Base-by-base conservation (phyloP, 2,797 vertebrate species). In the Enteromius anoplus region DNA sequence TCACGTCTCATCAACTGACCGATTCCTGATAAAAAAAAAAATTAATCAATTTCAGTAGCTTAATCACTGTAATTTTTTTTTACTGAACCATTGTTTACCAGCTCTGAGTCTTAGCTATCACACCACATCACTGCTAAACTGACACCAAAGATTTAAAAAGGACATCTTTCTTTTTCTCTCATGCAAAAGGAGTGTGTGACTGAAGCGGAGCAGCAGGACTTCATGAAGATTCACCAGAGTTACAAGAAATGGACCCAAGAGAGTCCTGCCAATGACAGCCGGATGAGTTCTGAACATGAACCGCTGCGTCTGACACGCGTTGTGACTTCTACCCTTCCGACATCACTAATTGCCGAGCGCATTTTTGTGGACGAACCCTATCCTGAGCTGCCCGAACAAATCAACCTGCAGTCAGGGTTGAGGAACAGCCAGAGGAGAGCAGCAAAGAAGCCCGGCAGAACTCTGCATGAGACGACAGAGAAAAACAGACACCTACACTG, bases 301-400 rank as follows among this genome's bases (percentile, higher is more conserved):
- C 93, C 94, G 49, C 84, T 95, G 42, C 90, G 91, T 81, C 91
- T 95, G 80, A 94, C 93, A 0, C 88, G 92, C 1, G 92, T 95
- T 10, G 90, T 94, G 51, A 94, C 93, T 32, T 90, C 93, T 2
- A 90, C 94, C 15, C 89, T 95, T 40, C 95, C 95, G 0, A 88
- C 93, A 11, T 91, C 94, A 34, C 92, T 94, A 2, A 88, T 93
- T 80, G 94, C 94, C 55, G 91, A 94, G 23, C 91, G 91, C 7
- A 93, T 95, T 68, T 95, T 14, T 49, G 75, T 78, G 17, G 37
- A 32, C 0, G 42, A 78, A 8, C 15, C 58, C 17, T 12, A 64
- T 47, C 23, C 58, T 32, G 60, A 75, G 19, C 87, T 92, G 65
- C 89, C 90, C 1, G 92, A 94, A 87, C 92, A 93, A 85, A 90